These are phyloP conservation scores for Cabera pusaria DNA, from an alignment of 2,888 invertebrate genomes.

Conservation along the genomic window DNA sequence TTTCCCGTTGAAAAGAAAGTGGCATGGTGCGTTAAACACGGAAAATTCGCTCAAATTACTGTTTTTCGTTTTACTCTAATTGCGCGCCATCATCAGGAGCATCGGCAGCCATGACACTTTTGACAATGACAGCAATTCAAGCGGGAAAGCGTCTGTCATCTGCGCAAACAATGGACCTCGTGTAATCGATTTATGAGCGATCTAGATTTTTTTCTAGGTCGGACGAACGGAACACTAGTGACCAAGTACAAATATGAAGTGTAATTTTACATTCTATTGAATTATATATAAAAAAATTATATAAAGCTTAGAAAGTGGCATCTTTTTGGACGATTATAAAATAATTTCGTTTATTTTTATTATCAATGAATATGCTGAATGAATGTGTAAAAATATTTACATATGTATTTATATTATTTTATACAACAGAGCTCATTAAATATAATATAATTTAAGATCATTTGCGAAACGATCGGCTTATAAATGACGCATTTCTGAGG, in stretches of 20 bases:
- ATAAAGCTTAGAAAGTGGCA: slow-evolving; percentile 3
- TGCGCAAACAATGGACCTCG: slow-evolving; percentile 16
- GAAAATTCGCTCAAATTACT: slow-evolving; percentile 71
- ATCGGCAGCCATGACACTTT: slow-evolving; percentile 53
- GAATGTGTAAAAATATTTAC: too few species aligned
- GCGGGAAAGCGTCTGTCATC: slow-evolving; percentile 44
- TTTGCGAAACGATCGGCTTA: too few species aligned
- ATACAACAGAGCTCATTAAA: too few species aligned
- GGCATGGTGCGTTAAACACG: slow-evolving; percentile 71
- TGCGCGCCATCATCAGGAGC: slow-evolving; percentile 64
- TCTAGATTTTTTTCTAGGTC: slow-evolving; percentile 16
- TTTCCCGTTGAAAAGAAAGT: slow-evolving; percentile 71
- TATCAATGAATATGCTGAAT: too few species aligned
- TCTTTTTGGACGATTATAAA: too few species aligned
- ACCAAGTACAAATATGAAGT: slow-evolving; percentile 5
- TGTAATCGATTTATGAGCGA: slow-evolving; percentile 20
- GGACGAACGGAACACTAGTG: slow-evolving; percentile 7
- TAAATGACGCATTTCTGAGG: too few species aligned
- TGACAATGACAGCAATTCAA: slow-evolving; percentile 65
- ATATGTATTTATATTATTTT: too few species aligned
- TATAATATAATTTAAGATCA: too few species aligned
- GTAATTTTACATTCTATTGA: slow-evolving; percentile 5
- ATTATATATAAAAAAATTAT: slow-evolving; percentile 2
- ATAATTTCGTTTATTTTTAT: too few species aligned
- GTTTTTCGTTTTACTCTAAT: slow-evolving; percentile 77